A percentile compares a stretch with the other conserved stretches of the same genome.
These are phyloP conservation scores for human DNA, from an alignment of 2,113 vertebrate genomes.

Conservation along the genomic window DNA sequence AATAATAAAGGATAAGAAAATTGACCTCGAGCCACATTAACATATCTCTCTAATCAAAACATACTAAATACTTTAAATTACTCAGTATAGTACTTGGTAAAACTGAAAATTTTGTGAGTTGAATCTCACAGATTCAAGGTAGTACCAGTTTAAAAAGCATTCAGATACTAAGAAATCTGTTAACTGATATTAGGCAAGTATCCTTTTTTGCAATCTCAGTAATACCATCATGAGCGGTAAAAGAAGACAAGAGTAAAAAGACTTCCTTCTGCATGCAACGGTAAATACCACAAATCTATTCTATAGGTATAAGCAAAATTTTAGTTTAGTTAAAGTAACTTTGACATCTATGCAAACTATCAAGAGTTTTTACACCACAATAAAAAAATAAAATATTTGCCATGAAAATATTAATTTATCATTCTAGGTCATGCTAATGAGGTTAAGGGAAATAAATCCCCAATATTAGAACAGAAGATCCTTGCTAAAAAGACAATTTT, in stretches of 20 bases:
- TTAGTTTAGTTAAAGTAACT: slow-evolving; percentile 50
- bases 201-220: slow-evolving; percentile 87
- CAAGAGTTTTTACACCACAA: slow-evolving; percentile 39
- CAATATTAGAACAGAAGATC: slow-evolving; percentile 38
- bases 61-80: slow-evolving; percentile 26
- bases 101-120: slow-evolving; percentile 72
- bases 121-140: slow-evolving; percentile 74
- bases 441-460: slow-evolving; percentile 30
- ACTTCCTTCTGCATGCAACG: slow-evolving; percentile 64
- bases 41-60: not conserved
- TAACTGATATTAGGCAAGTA: slow-evolving; percentile 88
- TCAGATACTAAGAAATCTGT: slow-evolving; percentile 82
- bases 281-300: slow-evolving; percentile 69
- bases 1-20: slow-evolving; percentile 39
- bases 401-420: slow-evolving; percentile 14
- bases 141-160: slow-evolving; percentile 80
- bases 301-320: slow-evolving; percentile 22
- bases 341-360: slow-evolving; percentile 36
- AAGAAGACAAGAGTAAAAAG: slow-evolving; percentile 49
- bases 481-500: not conserved
- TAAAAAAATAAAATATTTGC: not conserved
- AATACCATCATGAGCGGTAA: slow-evolving; percentile 55
- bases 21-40: not conserved
- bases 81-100: not conserved
- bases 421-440: slow-evolving; percentile 44